Base-by-base conservation (phyloP, 1,140 invertebrate species). In the Heliconius hewitsoni region DNA sequence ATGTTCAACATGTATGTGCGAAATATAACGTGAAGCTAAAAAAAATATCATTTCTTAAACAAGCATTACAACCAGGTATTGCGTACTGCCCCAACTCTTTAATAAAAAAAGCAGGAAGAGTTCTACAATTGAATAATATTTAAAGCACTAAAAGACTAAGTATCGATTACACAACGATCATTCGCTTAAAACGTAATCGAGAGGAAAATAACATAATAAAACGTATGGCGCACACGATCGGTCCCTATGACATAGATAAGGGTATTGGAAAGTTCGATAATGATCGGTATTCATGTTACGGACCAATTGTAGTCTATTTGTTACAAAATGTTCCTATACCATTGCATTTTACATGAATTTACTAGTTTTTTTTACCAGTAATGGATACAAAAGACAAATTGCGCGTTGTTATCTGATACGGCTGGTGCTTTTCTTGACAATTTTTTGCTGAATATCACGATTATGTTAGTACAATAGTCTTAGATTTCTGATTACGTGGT, bases 251-350 rank as follows among this genome's bases (percentile, higher is more conserved):
- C 82, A 83, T 13, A 81, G 82, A 81, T 93, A 94, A 92, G 87
- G 86, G 60, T 74, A 84, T 88, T 85, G 83, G 73, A 87, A 91
- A 85, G 72, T 79, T 79, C 80, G 91, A 93, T 93, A 93, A 93
- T 90, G 84, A 94, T 94, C 93, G 82, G 88, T 90, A 93, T 94
- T 93, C 93, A 90, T 81, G 89, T 92, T 92, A 90, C 91, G 89
- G 83, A 79, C 80, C 87, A 90, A 93, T 94, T 91, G 90, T 91
- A 82, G 82, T 84, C 90, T 90, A 90, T 89, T 90, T 90, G 76
- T 77, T 55, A 72, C 18, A 77, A 30, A 50, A 76, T 71, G 23
- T 71, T 76, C 57, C 27, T 86, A 93, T 94, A 87, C 89, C 87
- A 93, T 91, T 93, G 89, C 90, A 86, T 92, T 93, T 93, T 87